Conservation (phyloP, 2,113 vertebrate species). For the Strix uralensis region DNA sequence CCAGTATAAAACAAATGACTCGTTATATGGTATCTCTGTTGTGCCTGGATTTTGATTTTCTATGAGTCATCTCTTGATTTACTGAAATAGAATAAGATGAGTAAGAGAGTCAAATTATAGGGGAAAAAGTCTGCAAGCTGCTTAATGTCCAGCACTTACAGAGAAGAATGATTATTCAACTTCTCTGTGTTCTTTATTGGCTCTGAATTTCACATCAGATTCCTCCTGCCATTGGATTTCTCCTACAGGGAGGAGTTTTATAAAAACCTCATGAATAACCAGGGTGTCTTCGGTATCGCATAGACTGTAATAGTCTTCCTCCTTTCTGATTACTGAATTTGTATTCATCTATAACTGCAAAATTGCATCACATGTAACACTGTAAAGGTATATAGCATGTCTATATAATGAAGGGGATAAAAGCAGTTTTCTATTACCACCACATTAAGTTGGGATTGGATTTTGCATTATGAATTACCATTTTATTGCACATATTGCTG, state of each 20-base stretch:
- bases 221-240: neutral
- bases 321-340: neutral
- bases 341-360: neutral
- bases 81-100: slow-evolving; percentile 54
- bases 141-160: neutral
- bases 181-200: neutral
- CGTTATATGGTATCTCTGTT: slow-evolving; percentile 23
- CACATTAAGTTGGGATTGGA: neutral
- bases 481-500: neutral
- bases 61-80: slow-evolving; percentile 29
- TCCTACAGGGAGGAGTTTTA: neutral
- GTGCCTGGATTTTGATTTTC: slow-evolving; percentile 34
- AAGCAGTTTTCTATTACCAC: neutral
- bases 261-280: neutral
- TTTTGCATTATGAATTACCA: slow-evolving; percentile 9
- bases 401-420: neutral
- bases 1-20: slow-evolving; percentile 21
- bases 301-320: neutral
- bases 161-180: neutral
- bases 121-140: neutral
- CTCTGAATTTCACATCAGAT: neutral
- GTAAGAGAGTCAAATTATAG: slow-evolving; percentile 48
- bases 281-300: neutral
- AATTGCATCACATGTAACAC: neutral
- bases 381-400: neutral